These are phyloP conservation scores for Neodiprion lecontei DNA, from an alignment of 1,140 invertebrate genomes.

Conservation along the genomic window DNA sequence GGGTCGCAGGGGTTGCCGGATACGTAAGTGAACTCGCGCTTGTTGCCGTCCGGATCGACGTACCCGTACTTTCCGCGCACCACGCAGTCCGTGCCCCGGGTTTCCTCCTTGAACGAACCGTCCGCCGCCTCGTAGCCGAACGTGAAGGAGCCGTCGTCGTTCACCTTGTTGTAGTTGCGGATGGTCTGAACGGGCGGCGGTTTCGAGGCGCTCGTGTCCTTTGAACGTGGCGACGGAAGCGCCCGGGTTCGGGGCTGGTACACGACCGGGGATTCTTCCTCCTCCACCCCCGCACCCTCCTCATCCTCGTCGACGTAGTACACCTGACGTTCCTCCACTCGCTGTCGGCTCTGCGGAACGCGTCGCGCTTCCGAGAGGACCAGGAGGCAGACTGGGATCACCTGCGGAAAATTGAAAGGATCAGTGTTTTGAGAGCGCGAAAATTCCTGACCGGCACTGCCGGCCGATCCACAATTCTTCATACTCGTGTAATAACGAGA, in stretches of 20 bases:
- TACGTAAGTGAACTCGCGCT: conserved; percentile 86
- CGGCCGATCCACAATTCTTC: not conserved
- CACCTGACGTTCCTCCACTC: conserved; percentile 47
- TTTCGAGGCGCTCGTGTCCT: conserved; percentile 66
- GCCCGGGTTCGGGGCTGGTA: conserved; percentile 54
- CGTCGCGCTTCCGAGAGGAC: conserved; percentile 46
- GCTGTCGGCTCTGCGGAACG: conserved; percentile 50
- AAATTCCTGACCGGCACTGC: not conserved
- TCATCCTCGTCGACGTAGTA: conserved; percentile 56
- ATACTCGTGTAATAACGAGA: not conserved
- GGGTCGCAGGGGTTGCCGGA: conserved; percentile 91
- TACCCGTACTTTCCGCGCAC: conserved; percentile 90
- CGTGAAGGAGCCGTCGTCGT: conserved; percentile 85
- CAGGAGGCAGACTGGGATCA: conserved; percentile 52
- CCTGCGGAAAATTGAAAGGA: conserved; percentile 36
- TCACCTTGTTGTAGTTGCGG: conserved; percentile 82
- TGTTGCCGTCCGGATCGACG: conserved; percentile 86
- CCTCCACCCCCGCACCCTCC: conserved; percentile 44
- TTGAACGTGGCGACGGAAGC: conserved; percentile 57
- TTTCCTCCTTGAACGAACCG: conserved; percentile 90
- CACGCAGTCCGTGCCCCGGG: conserved; percentile 83
- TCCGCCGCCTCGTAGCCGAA: conserved; percentile 89
- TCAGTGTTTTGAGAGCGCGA: not conserved
- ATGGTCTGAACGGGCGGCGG: conserved; percentile 79
- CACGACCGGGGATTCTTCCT: conserved; percentile 45